Evolutionary conservation across 1,140 invertebrate genomes (phyloP), one percentile per base, ranked within the genome.

Genomic region (Tetragonula clypearis): DNA sequence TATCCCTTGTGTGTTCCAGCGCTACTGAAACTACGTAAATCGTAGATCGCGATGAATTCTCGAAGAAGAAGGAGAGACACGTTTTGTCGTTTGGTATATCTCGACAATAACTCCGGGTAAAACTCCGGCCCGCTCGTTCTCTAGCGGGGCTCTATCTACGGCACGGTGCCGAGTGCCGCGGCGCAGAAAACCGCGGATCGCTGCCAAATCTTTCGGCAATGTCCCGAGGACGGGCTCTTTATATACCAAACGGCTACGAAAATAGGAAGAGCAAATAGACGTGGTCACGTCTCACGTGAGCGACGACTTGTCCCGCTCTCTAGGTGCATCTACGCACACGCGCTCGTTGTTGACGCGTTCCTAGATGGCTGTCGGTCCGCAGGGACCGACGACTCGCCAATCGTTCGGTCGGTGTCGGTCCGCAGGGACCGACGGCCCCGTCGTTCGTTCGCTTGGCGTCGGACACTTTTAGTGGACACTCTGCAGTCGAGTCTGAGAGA

Each of bases 121-220:
- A 75, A 87, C 79, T 87, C 62, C 82, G 69, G 66, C 17, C 49
- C 23, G 68, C 41, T 49, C 68, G 55, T 68, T 62, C 66, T 80
- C 84, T 87, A 65, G 74, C 77, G 76, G 49, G 76, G 49, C 60
- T 83, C 82, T 84, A 87, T 85, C 78, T 85, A 84, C 87, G 89
- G 87, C 87, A 84, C 84, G 41, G 6, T 8, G 12, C 84, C 84
- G 88, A 76, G 79, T 78, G 84, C 84, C 78, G 79, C 83, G 91
- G 90, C 93, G 94, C 90, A 94, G 91, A 93, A 94, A 93, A 90
- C 77, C 87, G 82, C 89, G 92, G 89, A 93, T 84, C 90, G 90
- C 78, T 94, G 93, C 93, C 93, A 94, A 94, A 94, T 89, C 90
- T 86, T 88, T 86, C 87, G 88, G 87, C 86, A 91, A 93, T 86